Base-by-base conservation (phyloP, 2,888 invertebrate species). In the Prosapia bicincta region DNA sequence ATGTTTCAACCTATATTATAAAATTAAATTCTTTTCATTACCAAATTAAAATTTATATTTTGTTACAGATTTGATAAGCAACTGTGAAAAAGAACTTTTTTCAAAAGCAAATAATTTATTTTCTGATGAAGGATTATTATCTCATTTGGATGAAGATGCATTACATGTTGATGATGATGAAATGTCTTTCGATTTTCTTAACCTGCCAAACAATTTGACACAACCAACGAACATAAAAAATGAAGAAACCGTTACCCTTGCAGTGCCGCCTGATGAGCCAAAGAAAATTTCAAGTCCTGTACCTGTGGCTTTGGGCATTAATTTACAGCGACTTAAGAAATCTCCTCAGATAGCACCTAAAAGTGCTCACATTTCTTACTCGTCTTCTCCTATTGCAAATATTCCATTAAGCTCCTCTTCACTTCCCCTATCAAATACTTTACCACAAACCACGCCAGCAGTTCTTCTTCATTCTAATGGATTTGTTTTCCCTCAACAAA, bases 11-110 rank as follows among this genome's bases (percentile, higher is more conserved):
- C n/a, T n/a, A n/a, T n/a, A n/a, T n/a, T n/a, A n/a, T n/a, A n/a
- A n/a, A n/a, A n/a, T n/a, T n/a, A n/a, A n/a, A n/a, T n/a, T n/a
- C n/a, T n/a, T n/a, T n/a, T n/a, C n/a, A n/a, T n/a, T n/a, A n/a
- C n/a, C n/a, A n/a, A n/a, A n/a, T n/a, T n/a, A n/a, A n/a, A n/a
- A n/a, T 30, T 30, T 30, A 9, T 70, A 71, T 66, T 73, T 32
- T 71, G 38, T 78, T 76, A 23, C 77, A 79, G 78, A 80, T 78
- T 66, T 77, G 24, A 84, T 92, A 28, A 88, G 88, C 79, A 89
- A 90, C 78, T 92, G 90, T 82, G 91, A 91, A 84, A 90, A 86
- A 79, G 91, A 91, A 82, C 87, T 91, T 78, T 87, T 92, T 85
- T 88, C 87, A 76, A 81, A 87, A 77, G 77, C 76, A 23, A 78